phyloP scores from a whole-genome alignment of 2,113 vertebrate species.

The Protobothrops flavoviridis region DNA sequence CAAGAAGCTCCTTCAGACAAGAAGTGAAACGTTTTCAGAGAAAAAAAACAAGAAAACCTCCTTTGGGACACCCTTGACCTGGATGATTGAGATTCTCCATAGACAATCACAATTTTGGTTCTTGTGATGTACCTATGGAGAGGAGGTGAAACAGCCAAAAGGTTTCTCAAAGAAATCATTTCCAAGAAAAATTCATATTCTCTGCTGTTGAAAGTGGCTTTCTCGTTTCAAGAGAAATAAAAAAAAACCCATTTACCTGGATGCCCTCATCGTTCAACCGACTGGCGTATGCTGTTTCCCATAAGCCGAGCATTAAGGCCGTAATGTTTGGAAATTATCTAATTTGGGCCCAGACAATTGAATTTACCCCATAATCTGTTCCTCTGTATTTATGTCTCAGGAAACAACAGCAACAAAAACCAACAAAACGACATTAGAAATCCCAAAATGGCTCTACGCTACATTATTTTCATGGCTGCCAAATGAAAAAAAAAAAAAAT shows the following conservation, averaged over 20 bases:
- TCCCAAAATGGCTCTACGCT: background rate
- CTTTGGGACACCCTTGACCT: background rate
- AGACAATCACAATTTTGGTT: background rate
- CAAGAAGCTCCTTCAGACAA: background rate
- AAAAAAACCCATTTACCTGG: background rate
- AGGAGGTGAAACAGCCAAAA: background rate
- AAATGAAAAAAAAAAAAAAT: background rate
- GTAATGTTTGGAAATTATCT: conserved; percentile 12
- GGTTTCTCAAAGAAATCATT: background rate
- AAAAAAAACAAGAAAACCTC: background rate
- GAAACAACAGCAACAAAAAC: background rate
- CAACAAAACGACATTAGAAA: background rate
- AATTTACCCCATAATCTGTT: conserved; percentile 23
- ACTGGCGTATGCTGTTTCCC: background rate
- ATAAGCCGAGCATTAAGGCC: background rate
- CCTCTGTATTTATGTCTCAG: background rate
- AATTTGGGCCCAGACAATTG: conserved; percentile 14
- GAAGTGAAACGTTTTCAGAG: background rate
- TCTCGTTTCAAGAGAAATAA: background rate
- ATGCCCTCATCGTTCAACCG: background rate
- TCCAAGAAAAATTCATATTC: background rate
- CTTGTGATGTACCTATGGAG: background rate
- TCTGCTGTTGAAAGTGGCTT: background rate
- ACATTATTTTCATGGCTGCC: background rate
- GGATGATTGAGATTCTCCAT: background rate